Percentiles rank a stretch among this genome's conserved stretches.
phyloP scores from a whole-genome alignment of 2,113 vertebrate genomes.

The Syrmaticus mikado region DNA sequence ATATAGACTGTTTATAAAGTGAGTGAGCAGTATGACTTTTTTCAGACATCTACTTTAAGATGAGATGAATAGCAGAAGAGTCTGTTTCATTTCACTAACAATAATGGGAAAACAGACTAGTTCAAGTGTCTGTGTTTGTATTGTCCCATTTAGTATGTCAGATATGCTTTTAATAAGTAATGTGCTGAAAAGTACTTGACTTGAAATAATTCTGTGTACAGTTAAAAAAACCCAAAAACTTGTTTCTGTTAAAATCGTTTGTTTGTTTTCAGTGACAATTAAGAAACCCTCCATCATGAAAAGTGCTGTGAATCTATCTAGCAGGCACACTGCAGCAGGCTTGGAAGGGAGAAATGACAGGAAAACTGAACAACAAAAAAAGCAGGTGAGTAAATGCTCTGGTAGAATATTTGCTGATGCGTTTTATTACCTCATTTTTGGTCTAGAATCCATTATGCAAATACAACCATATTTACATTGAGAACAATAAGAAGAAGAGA shows the following conservation, averaged over 20 bases:
- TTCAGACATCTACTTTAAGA: neutral
- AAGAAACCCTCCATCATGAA: neutral
- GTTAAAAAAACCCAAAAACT: neutral
- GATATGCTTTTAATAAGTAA: neutral
- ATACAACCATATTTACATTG: neutral
- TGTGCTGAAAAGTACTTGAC: neutral
- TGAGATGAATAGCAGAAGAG: neutral
- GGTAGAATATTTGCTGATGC: neutral
- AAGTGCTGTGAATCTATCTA: neutral
- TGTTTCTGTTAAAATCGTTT: conserved; percentile 10
- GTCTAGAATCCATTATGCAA: neutral
- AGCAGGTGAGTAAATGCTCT: neutral
- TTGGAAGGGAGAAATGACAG: neutral
- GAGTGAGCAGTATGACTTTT: neutral
- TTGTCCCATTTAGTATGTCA: neutral
- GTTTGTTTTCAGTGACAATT: conserved; percentile 16
- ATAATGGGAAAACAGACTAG: neutral
- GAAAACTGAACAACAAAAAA: neutral
- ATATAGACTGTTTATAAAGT: neutral
- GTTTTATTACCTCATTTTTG: neutral
- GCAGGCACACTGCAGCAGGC: neutral
- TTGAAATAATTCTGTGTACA: neutral
- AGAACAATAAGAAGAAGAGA: neutral
- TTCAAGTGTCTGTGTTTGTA: neutral
- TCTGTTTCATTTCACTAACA: neutral